Base-by-base conservation (phyloP, 2,113 vertebrate genomes). In the Chaetodon auriga region DNA sequence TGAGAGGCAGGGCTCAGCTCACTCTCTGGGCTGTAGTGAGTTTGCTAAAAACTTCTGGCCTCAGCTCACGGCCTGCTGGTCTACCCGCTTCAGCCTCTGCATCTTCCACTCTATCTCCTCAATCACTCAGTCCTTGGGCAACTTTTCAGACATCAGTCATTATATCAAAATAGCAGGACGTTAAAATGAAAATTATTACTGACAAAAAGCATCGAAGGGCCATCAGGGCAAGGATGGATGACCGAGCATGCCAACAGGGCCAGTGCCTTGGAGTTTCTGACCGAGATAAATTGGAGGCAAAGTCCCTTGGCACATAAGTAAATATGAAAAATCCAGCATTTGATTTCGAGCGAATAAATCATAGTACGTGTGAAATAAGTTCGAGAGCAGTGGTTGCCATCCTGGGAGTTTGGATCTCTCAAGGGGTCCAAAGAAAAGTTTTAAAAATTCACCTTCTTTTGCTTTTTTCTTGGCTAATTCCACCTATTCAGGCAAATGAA, bases 1-100 rank as follows among this genome's bases (percentile, higher is more conserved):
- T 58, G 51, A 82, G 35, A 63, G 53, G 48, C 25, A 49, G 48
- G 68, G n/a, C 53, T 61, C 30, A 14, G 11, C 11, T 83, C 68
- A 36, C 41, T 13, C 35, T 76, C 48, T 21, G 11, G 7, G 68
- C 35, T 43, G 15, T 0, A 25, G 61, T 6, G 36, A 60, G 64
- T 60, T 84, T 0, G 18, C 51, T 11, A 4, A 54, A 64, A 72
- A 62, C 53, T 0, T 25, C 55, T 63, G 78, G 58, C 8, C 38
- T 45, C 7, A 6, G n/a, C 38, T 70, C 36, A 4, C 36, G 18
- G 8, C 58, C 60, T 8, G 66, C 60, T 69, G 9, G 38, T 63
- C 61, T 61, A 46, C 8, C 25, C 53, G 45, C 30, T 68, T 63
- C 7, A 68, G 25, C 64, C 15, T 65, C 12, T 46, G 49, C 51